These are phyloP conservation scores for Tetragonisca angustula DNA, from an alignment of 2,888 invertebrate species.

Conservation along the genomic window DNA sequence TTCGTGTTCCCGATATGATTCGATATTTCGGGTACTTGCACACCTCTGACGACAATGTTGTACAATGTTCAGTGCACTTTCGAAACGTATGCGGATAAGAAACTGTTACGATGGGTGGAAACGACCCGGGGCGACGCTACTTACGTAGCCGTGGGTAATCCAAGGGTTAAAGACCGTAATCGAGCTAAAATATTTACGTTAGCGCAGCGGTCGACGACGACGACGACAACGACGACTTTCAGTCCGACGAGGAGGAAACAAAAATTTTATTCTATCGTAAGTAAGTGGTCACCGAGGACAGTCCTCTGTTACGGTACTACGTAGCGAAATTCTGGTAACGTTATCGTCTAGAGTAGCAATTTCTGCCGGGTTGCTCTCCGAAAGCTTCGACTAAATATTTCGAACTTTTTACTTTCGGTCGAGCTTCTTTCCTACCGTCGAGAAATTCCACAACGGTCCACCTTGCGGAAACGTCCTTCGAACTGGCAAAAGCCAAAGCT, in stretches of 20 bases:
- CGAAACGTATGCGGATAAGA: no score
- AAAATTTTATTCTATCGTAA: not conserved
- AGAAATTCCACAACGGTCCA: slow-evolving; percentile 52
- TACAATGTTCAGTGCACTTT: no score
- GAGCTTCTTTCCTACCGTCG: slow-evolving; percentile 30
- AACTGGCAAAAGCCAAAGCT: slow-evolving; percentile 43
- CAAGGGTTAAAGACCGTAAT: not conserved
- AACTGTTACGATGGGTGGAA: no score
- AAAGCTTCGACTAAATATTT: slow-evolving; percentile 51
- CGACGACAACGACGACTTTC: not conserved
- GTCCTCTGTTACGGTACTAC: not conserved
- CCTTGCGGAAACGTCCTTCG: slow-evolving; percentile 61
- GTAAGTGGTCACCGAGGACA: not conserved
- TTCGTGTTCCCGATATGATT: no score
- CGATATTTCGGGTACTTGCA: no score
- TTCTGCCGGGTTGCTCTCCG: slow-evolving; percentile 36
- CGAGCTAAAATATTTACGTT: not conserved
- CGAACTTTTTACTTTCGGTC: slow-evolving; percentile 34
- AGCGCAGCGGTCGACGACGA: not conserved
- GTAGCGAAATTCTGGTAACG: slow-evolving; percentile 34
- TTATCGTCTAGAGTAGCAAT: slow-evolving; percentile 34
- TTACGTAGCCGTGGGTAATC: no score
- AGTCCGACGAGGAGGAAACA: not conserved
- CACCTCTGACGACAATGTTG: no score
- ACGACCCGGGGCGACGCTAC: no score